A percentile compares a stretch with the other conserved stretches of the same genome.
Conservation (phyloP, 92 coral and sea anemone genomes). For the Diadumene lineata region DNA sequence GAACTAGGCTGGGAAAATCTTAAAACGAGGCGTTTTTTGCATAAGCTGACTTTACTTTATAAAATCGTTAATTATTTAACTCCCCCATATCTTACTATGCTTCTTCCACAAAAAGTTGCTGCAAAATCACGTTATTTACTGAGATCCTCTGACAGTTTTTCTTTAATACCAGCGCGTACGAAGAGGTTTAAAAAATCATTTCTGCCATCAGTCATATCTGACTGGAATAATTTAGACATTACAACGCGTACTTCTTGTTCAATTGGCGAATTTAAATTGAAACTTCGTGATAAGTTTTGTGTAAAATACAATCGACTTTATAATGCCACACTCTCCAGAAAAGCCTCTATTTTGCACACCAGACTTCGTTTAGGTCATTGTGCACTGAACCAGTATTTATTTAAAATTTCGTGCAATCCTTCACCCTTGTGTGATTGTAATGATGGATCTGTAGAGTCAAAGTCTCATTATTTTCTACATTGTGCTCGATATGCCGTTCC, state of each 20-base stretch:
- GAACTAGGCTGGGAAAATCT: conserved; percentile 46
- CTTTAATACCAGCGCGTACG: conserved; percentile 28
- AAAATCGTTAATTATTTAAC: conserved; percentile 25
- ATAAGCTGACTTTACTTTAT: conserved; percentile 19
- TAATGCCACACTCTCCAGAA: conserved; percentile 13
- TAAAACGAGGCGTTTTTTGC: conserved; percentile 21
- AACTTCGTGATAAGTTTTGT: not conserved
- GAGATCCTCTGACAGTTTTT: conserved; percentile 22
- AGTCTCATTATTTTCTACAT: conserved; percentile 15
- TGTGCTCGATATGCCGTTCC: conserved; percentile 32
- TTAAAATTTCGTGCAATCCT: conserved; percentile 10
- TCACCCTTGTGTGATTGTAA: conserved; percentile 14
- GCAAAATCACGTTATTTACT: conserved; percentile 13
- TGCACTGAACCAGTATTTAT: conserved; percentile 7
- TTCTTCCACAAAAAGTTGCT: conserved; percentile 29
- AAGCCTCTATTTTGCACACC: conserved; percentile 16
- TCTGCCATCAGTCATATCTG: conserved; percentile 15
- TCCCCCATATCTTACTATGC: conserved; percentile 21
- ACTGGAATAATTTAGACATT: conserved; percentile 27
- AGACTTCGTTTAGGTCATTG: conserved; percentile 11
- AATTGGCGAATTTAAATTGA: conserved; percentile 6
- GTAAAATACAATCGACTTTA: conserved; percentile 10
- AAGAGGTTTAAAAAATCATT: conserved; percentile 37
- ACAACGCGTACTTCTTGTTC: conserved; percentile 14
- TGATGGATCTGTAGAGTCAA: conserved; percentile 1